Evolutionary conservation across 2,113 vertebrate genomes (phyloP), one percentile per base, ranked within the genome.

Genomic region (Megaptera novaeangliae): DNA sequence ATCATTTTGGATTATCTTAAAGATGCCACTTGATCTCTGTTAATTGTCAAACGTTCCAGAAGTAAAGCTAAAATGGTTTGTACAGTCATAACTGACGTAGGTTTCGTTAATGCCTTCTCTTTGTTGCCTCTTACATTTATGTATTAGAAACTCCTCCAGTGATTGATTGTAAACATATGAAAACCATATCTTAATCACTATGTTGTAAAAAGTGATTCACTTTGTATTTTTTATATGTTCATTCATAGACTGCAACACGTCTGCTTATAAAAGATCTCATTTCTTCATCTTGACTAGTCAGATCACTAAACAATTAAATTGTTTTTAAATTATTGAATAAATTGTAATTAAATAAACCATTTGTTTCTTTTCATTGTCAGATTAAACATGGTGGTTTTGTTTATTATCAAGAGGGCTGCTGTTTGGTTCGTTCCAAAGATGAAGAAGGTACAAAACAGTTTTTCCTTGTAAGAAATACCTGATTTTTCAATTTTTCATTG

Each of bases 341-440:
- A 44, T 77, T 57, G 34, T 31, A 69, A 59, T 68, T 78, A 86
- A 97, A 34, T 86, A 49, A 87, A 52, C 10, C 7, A 55, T 88
- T 52, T 75, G 3, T 91, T 90, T 95, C 27, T 98, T 98, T 98
- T 49, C 85, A 39, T 98, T 91, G 78, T 92, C 98, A 99, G 99
- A 96, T 99, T 41, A 98, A 93, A 78, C 98, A 99, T 94, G 98
- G 97, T 63, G 98, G 98, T 36, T 99, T 99, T 96, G 97, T 99
- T 57, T 99, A 99, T 98, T 99, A 99, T 95, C 98, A 99, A 98
- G 99, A 99, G 94, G 98, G 98, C 25, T 98, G 99, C 93, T 99
- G 99, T 89, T 98, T 99, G 98, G 99, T 99, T 98, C 97, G 98
- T 92, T 98, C 98, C 95, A 98, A 98, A 98, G 97, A 95, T 95